Base-by-base conservation (phyloP, 2,888 invertebrate species). In the Erpobdella octoculata region DNA sequence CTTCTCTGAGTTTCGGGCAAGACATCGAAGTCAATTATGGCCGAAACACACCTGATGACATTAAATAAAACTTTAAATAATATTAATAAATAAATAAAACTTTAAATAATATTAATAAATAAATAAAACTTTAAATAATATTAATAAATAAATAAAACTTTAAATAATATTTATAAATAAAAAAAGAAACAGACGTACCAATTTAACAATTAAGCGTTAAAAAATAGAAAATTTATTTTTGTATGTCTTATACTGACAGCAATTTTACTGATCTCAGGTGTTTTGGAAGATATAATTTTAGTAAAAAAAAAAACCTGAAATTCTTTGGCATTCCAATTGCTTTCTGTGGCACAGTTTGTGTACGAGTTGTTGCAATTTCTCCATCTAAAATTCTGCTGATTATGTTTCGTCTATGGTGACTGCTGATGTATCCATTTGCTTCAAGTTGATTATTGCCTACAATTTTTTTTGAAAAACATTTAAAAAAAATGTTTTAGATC, bases 11-110 rank as follows among this genome's bases (percentile, higher is more conserved):
- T 94, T 84, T 97, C 96, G 25, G 98, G 98, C 38, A 98, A 92
- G 81, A 96, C 91, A 80, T 98, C 96, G 72, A 98, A 97, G 84
- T 99, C 98, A 81, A 99, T 98, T 79, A 98, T 98, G 72, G 96
- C 94, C 37, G 97, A 98, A 71, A 98, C 94, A 46, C 94, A 92
- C 81, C 97, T 89, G 84, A 98, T 97, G 85, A 59, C 9, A 21
- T 21, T 21, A 59, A 21, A 21, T 12, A 15, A 21, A 21, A 59
- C 59, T 15, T 59, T 59, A 21, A 21, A 21, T 25, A 12, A 9
- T 25, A 21, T 9, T 15, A 21, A 12, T 59, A 15, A 15, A 9
- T 21, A 59, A 59, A 9, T 15, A 21, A 9, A 21, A 59, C n/a
- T 15, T 12, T 59, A 59, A 15, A 59, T 59, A 21, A 15, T 9